phyloP scores from a whole-genome alignment of 2,888 invertebrate species.

The Scrobipalpa costella region DNA sequence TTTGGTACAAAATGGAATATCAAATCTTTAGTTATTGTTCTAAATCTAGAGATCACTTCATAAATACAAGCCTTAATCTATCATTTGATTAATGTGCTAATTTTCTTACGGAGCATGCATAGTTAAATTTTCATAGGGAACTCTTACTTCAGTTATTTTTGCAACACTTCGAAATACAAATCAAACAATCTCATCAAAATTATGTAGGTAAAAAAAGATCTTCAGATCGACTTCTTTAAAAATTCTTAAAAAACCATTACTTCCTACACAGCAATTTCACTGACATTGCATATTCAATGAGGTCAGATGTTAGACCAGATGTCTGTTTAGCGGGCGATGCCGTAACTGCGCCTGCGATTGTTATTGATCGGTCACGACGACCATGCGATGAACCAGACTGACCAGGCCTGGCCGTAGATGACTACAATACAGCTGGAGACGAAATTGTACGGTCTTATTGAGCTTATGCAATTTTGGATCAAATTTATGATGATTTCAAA shows the following conservation, averaged over 20 bases:
- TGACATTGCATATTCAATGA: conserved; percentile 56
- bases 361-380: conserved; percentile 68
- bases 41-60: too few relatives aligned
- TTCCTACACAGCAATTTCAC: conserved; percentile 23
- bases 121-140: too few relatives aligned
- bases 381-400: conserved; percentile 61
- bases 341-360: conserved; percentile 55
- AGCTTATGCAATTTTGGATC: too few relatives aligned
- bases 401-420: conserved; percentile 49
- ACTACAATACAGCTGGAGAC: conserved; percentile 31
- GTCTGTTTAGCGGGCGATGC: conserved; percentile 51
- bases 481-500: too few relatives aligned
- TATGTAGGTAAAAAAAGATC: background rate
- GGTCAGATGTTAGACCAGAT: conserved; percentile 54
- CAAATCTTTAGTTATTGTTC: too few relatives aligned
- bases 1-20: too few relatives aligned
- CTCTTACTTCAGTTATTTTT: background rate
- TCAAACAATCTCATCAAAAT: background rate
- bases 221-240: background rate
- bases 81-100: too few relatives aligned
- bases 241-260: conserved; percentile 8
- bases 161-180: background rate
- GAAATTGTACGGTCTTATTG: background rate
- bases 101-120: too few relatives aligned
- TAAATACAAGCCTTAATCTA: too few relatives aligned